phyloP scores from a whole-genome alignment of 2,888 invertebrate species.

The Pachycephus smyrnensis region DNA sequence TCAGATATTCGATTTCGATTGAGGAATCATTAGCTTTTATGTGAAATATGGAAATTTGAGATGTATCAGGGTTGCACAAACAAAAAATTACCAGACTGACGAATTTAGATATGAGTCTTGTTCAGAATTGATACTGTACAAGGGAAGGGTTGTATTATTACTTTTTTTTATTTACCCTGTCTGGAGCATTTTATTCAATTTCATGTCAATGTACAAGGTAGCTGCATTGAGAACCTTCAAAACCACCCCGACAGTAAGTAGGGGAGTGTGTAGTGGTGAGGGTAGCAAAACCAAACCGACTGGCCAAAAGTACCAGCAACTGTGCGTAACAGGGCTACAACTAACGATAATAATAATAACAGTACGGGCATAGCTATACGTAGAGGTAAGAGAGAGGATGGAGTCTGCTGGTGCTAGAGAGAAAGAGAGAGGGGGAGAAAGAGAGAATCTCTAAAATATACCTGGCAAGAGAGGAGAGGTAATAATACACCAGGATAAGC shows the following conservation, averaged over 20 bases:
- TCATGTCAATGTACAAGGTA: too few relatives aligned
- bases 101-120: too few relatives aligned
- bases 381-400: neutral
- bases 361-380: conserved; percentile 7
- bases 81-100: neutral
- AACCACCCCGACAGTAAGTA: neutral
- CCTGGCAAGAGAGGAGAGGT: conserved; percentile 32
- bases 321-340: conserved; percentile 24
- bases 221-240: neutral
- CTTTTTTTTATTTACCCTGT: too few relatives aligned
- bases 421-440: neutral
- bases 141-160: too few relatives aligned
- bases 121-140: too few relatives aligned
- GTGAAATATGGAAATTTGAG: too few relatives aligned
- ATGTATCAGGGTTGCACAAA: neutral
- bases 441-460: conserved; percentile 5
- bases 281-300: conserved; percentile 26
- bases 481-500: conserved; percentile 34
- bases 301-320: conserved; percentile 28
- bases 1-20: too few relatives aligned
- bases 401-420: neutral
- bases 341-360: conserved; percentile 31
- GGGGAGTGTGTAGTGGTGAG: conserved; percentile 14
- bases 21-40: too few relatives aligned
- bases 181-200: too few relatives aligned